Evolutionary conservation across 1,140 invertebrate genomes (phyloP), one percentile per base, ranked within the genome.

Genomic region (Scylla paramamosain): DNA sequence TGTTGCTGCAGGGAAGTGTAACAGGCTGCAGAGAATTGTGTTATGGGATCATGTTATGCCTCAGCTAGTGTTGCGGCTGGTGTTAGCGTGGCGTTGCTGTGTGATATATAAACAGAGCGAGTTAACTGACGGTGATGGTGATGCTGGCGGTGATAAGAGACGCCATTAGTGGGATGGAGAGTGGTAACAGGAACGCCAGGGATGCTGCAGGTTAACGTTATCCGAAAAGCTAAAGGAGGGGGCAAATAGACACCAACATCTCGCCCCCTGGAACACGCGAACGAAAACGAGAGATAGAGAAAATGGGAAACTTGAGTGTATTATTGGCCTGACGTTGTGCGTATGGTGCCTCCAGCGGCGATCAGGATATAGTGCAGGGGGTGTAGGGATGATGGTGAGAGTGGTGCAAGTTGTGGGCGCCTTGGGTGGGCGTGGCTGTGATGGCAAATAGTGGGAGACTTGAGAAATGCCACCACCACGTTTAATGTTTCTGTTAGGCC

Each of bases 291-390:
- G n/a, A 77, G 67, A 77, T n/a, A n/a, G 16, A 77, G 67, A 77
- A 77, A n/a, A 77, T n/a, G 67, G 67, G 67, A 77, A 77, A 77
- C 67, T 77, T n/a, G 67, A 77, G 67, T 77, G 67, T 77, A 77
- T 77, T 77, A 77, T 77, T 77, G 67, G 67, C 67, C 67, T 77
- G 67, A 77, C 20, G 67, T 77, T 77, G 83, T 39, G 29, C 29
- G 31, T 87, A n/a, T 28, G 84, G 84, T 87, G 39, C 29, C 12
- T 32, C 84, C 29, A 32, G 25, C 4, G 31, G 25, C 39, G 84
- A 25, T 46, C 39, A 39, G 84, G 39, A 46, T 87, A 87, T 39
- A 39, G 84, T 91, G 67, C 59, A 2, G 25, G 32, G 4, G n/a
- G 25, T 28, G 31, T 90, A 46, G 46, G 45, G 39, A 10, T 46